Conservation (phyloP, 2,888 invertebrate species). For the Microdon myrmicae region DNA sequence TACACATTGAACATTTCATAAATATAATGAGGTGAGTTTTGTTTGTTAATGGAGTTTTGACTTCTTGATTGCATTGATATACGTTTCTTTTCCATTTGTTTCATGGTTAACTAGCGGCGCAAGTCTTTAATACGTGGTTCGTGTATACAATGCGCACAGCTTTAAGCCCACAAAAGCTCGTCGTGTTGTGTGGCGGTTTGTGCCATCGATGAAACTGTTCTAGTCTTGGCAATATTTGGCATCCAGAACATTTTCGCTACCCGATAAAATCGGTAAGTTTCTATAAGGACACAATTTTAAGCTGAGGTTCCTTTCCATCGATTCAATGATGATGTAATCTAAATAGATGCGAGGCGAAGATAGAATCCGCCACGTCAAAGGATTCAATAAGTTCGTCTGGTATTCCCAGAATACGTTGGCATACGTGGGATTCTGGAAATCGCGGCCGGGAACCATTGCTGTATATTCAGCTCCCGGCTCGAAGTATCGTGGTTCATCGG, state of each 20-base stretch:
- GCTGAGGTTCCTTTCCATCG: constrained; percentile 72
- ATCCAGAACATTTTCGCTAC: constrained; percentile 65
- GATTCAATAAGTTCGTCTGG: constrained; percentile 80
- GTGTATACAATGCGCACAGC: constrained; percentile 12
- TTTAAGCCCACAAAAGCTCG: constrained; percentile 10
- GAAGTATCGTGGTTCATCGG: constrained; percentile 68
- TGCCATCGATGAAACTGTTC: constrained; percentile 4
- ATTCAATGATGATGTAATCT: constrained; percentile 77
- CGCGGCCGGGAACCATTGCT: constrained; percentile 75
- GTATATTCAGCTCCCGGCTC: constrained; percentile 78
- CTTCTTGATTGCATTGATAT: no score
- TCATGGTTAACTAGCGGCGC: no score
- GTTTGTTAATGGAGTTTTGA: no score
- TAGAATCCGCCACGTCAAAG: constrained; percentile 83
- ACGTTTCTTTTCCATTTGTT: no score
- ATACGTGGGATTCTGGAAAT: constrained; percentile 75
- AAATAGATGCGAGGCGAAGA: constrained; percentile 80
- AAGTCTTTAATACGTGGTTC: constrained; percentile 19
- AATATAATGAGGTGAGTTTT: no score
- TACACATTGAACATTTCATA: no score
- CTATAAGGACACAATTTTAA: constrained; percentile 74
- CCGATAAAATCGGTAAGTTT: constrained; percentile 74
- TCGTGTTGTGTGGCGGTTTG: neutral
- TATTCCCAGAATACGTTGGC: constrained; percentile 83
- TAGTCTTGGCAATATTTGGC: constrained; percentile 59